Conservation (phyloP, 2,113 vertebrate genomes). For the Leptocoma aspasia region DNA sequence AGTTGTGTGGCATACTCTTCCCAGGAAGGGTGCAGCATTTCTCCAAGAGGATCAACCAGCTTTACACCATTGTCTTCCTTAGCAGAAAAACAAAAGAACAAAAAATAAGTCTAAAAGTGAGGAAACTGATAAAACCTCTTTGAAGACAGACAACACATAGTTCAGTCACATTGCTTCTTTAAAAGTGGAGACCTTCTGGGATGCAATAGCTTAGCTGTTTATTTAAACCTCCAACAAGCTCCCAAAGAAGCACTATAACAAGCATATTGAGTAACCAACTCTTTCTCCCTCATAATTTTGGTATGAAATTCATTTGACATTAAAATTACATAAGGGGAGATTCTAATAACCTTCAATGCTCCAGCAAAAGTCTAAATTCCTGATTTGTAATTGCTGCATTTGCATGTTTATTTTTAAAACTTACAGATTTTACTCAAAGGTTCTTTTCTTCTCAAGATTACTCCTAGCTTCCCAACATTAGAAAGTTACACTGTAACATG, state of each 20-base stretch:
- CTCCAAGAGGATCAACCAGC: constrained; percentile 91
- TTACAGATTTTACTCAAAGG: not conserved
- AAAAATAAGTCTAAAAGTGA: not conserved
- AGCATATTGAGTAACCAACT: not conserved
- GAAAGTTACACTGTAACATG: not conserved
- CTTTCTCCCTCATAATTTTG: not conserved
- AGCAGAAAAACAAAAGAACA: not conserved
- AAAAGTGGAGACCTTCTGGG: not conserved
- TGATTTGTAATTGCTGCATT: not conserved
- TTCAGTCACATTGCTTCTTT: not conserved
- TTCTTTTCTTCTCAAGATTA: not conserved
- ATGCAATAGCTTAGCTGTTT: not conserved
- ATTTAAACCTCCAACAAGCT: not conserved
- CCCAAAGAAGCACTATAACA: fast-evolving
- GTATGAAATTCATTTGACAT: not conserved
- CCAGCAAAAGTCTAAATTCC: not conserved
- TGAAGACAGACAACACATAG: not conserved
- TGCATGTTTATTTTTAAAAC: not conserved
- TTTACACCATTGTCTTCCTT: constrained; percentile 97
- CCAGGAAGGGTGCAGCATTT: constrained; percentile 90
- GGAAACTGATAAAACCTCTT: not conserved
- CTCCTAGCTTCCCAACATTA: not conserved
- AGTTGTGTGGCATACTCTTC: constrained; percentile 87
- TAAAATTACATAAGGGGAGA: not conserved
- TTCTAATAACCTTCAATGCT: not conserved